Percentiles rank a stretch among this genome's conserved stretches.
Evolutionary conservation across 2,113 vertebrate species (phyloP).

Genomic region (Odocoileus virginianus): DNA sequence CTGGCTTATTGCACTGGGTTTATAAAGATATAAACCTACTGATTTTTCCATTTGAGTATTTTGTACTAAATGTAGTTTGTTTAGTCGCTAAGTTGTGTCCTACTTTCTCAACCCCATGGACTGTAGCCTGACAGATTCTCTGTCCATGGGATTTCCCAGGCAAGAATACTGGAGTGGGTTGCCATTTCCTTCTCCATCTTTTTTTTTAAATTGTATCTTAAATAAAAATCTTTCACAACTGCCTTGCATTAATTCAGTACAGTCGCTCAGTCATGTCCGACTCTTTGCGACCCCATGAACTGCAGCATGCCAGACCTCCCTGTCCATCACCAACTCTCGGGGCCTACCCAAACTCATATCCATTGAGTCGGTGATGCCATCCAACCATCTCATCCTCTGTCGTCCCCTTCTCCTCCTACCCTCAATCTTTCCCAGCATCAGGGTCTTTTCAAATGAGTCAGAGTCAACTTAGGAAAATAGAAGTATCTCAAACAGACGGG

Average conservation of each 20-base stretch:
- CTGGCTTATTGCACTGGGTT: background rate
- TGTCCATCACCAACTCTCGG: background rate
- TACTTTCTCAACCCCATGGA: background rate
- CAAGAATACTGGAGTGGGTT: background rate
- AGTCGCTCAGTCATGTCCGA: rapidly evolving
- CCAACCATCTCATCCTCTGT: background rate
- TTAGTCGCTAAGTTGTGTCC: background rate
- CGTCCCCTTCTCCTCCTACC: background rate
- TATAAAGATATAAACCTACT: background rate
- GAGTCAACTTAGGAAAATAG: background rate
- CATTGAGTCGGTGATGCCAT: background rate
- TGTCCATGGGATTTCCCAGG: background rate
- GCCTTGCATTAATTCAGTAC: background rate
- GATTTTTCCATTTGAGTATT: background rate
- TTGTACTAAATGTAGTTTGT: background rate
- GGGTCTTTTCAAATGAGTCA: background rate
- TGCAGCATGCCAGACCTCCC: background rate
- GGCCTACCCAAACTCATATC: background rate
- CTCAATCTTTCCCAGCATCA: background rate
- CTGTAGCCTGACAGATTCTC: background rate
- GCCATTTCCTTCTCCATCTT: background rate
- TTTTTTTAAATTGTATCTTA: background rate
- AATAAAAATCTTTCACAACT: background rate
- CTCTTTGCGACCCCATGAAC: background rate
- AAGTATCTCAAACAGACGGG: background rate